Evolutionary conservation across 2,797 vertebrate species (phyloP), one percentile per base, ranked within the genome.

Genomic region (Coreius guichenoti): DNA sequence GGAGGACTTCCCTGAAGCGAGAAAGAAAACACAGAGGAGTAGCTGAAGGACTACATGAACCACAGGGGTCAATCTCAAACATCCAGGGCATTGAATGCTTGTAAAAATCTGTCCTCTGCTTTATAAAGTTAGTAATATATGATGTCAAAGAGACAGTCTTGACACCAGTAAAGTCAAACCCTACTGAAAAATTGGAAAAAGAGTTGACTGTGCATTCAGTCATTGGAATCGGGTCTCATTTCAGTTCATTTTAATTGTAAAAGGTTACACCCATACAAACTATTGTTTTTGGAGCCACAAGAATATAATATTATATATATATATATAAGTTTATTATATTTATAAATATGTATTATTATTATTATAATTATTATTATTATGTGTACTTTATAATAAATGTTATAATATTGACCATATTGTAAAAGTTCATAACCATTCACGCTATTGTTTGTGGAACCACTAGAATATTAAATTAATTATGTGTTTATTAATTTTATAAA

Each of bases 1-100:
- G 74, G 69, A 83, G 75, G 31, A 45, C 33, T 83, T 70, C 63
- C 73, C 21, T 86, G 77, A 85, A 83, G 70, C 8, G 70, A 81
- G 70, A 84, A 45, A 26, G 76, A 80, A 65, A 68, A 39, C 49
- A 75, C 72, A 76, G 56, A 86, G 5, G 43, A 82, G 33, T 21
- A 72, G 72, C 65, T 54, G 33, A 47, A n/a, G 36, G 72, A 45
- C 56, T 36, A 61, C 45, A 51, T 58, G 67, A 82, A 26, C 23
- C 23, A 75, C 45, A 73, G 54, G 39, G 36, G 33, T 75, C 29
- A 75, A 16, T 65, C 21, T 75, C 56, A 65, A 36, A 26, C 45
- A 81, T 81, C 49, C 67, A 81, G 49, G 17, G 49, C 19, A 56
- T 54, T 58, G 33, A 56, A 33, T 49, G 26, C 29, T 47, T 81